Conservation (phyloP, 2,113 vertebrate species). For the Rhegmatorhina hoffmannsi region DNA sequence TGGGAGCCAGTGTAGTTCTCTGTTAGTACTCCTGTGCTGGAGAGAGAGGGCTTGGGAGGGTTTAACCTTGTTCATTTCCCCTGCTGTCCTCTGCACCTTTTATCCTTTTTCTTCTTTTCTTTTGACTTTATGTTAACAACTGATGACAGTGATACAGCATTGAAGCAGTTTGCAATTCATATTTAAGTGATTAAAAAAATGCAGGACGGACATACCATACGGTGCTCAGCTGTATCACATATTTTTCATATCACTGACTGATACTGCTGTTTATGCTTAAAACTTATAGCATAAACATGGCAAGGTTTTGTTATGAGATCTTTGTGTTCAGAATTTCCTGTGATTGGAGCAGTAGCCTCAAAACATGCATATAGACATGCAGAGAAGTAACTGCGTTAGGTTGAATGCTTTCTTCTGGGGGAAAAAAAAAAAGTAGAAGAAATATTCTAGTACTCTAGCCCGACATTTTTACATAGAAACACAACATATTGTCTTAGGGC, state of each 20-base stretch:
- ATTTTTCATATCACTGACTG: not conserved
- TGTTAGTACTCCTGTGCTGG: not conserved
- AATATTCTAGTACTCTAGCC: not conserved
- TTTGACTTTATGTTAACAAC: not conserved
- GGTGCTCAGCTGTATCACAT: not conserved
- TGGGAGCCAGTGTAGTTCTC: not conserved
- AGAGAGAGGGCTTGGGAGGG: not conserved
- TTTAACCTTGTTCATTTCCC: not conserved
- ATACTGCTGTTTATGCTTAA: not conserved
- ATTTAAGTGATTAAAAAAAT: not conserved
- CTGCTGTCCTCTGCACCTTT: not conserved
- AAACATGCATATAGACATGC: accelerated
- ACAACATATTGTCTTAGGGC: not conserved
- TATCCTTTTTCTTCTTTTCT: not conserved
- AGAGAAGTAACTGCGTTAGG: accelerated
- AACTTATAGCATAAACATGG: not conserved
- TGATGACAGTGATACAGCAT: not conserved
- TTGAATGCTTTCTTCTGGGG: not conserved
- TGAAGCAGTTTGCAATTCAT: not conserved
- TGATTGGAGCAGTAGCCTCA: not conserved
- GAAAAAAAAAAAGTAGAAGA: too few species aligned
- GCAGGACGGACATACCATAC: not conserved
- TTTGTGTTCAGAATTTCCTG: not conserved
- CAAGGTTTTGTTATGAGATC: not conserved
- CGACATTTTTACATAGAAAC: not conserved